Evolutionary conservation across 2,888 invertebrate genomes (phyloP).

Genomic region (Nymphalis urticae): DNA sequence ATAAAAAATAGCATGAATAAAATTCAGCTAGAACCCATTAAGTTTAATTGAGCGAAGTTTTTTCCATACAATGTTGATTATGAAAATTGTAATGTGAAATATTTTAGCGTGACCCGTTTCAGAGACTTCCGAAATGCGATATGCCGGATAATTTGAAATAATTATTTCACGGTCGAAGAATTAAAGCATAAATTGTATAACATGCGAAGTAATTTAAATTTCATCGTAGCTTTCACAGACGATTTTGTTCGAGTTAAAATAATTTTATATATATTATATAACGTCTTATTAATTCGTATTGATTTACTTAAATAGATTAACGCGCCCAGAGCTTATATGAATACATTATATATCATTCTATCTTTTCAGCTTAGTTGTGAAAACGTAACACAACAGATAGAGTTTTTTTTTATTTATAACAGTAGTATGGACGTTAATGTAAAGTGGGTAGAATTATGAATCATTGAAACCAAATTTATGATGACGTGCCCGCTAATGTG

Average conservation of each 20-base stretch:
- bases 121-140: slow-evolving; percentile 20
- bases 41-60: neutral
- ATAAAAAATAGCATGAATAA: neutral
- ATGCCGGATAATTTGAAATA: slow-evolving; percentile 10
- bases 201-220: neutral
- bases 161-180: slow-evolving; percentile 18
- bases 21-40: slow-evolving; percentile 2
- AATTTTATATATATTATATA: too few relatives aligned
- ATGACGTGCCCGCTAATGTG: neutral
- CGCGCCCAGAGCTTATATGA: too few relatives aligned
- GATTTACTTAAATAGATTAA: too few relatives aligned
- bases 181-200: slow-evolving; percentile 6
- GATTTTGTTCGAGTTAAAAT: too few relatives aligned
- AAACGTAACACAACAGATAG: too few relatives aligned
- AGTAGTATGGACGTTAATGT: neutral
- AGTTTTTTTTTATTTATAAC: too few relatives aligned
- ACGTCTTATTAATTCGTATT: too few relatives aligned
- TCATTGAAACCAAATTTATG: slow-evolving; percentile 4
- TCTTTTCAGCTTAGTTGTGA: too few relatives aligned
- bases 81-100: slow-evolving; percentile 11
- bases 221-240: neutral
- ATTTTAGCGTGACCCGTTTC: slow-evolving; percentile 23
- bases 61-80: slow-evolving; percentile 13
- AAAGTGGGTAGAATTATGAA: neutral
- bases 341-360: too few relatives aligned